Evolutionary conservation across 2,888 invertebrate species (phyloP).

Genomic region (Mesochorus sp.): DNA sequence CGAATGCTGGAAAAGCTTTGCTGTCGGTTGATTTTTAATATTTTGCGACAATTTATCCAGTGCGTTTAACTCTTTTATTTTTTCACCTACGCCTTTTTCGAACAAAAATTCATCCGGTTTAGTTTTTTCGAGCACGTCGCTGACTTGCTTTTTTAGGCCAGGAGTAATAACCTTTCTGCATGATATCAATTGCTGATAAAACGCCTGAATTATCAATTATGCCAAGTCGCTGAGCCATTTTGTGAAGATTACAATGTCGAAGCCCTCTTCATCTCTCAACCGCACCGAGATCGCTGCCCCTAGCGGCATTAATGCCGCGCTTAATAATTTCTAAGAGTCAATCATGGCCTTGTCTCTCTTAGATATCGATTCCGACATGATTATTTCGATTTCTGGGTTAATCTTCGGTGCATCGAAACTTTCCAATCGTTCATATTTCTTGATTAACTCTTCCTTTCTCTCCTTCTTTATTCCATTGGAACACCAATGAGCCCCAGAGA

Average conservation of each 20-base stretch:
- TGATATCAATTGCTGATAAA: slow-evolving; percentile 25
- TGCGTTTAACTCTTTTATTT: slow-evolving; percentile 36
- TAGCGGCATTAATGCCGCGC: slow-evolving; percentile 27
- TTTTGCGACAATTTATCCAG: slow-evolving; percentile 8
- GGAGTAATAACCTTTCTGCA: slow-evolving; percentile 45
- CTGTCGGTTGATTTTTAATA: slow-evolving; percentile 6
- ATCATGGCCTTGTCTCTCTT: slow-evolving; percentile 39
- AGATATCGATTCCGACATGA: slow-evolving; percentile 22
- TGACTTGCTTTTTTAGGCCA: slow-evolving; percentile 28
- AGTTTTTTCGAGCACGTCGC: slow-evolving; percentile 25
- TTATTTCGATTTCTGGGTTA: slow-evolving; percentile 32
- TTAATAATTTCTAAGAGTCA: slow-evolving; percentile 31
- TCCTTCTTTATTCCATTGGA: slow-evolving; percentile 33
- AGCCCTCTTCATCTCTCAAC: slow-evolving; percentile 6
- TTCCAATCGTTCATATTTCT: slow-evolving; percentile 28
- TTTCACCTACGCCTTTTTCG: slow-evolving; percentile 38
- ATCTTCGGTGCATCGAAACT: slow-evolving; percentile 42
- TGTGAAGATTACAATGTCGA: slow-evolving; percentile 13
- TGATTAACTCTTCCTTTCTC: slow-evolving; percentile 28
- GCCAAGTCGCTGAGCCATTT: slow-evolving; percentile 27
- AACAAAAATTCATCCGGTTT: slow-evolving; percentile 40
- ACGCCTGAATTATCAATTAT: slow-evolving; percentile 18
- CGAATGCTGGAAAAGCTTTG: not conserved
- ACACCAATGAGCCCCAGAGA: slow-evolving; percentile 39
- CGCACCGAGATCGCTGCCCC: slow-evolving; percentile 22